Percentiles rank a stretch among this genome's conserved stretches.
phyloP scores from a whole-genome alignment of 2,888 invertebrate species.

The Campoplex capitator region DNA sequence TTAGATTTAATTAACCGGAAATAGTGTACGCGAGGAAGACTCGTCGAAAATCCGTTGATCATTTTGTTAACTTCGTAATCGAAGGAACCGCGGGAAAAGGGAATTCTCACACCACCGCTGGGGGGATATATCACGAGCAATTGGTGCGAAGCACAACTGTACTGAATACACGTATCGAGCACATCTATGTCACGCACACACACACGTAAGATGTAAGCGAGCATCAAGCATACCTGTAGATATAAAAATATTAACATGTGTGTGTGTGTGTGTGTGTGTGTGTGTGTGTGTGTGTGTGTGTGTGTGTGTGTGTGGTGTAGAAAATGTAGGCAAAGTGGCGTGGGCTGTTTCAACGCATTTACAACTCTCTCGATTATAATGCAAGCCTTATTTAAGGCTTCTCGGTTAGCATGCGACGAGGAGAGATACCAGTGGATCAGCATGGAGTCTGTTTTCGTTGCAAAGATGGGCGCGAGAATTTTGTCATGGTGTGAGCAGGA shows the following conservation, averaged over 20 bases:
- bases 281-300: too few relatives aligned
- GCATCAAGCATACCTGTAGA: neutral
- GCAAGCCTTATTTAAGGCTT: constrained; percentile 53
- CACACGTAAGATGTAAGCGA: neutral
- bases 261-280: neutral
- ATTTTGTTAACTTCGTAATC: neutral
- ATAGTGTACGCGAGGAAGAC: neutral
- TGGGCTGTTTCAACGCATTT: constrained; percentile 40
- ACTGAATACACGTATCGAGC: neutral
- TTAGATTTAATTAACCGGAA: neutral
- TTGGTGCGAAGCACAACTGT: constrained; percentile 26
- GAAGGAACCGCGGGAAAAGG: constrained; percentile 10
- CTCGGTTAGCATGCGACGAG: constrained; percentile 46
- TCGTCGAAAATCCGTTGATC: neutral
- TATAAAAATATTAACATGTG: neutral
- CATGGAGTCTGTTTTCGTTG: constrained; percentile 58
- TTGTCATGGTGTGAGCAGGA: constrained; percentile 37
- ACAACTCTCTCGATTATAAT: constrained; percentile 60
- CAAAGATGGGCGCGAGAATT: constrained; percentile 43
- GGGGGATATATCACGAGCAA: constrained; percentile 43
- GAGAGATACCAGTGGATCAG: constrained; percentile 57
- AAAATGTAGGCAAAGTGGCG: constrained; percentile 56
- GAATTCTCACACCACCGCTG: neutral
- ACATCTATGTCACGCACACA: neutral
- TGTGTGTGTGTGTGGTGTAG: constrained; percentile 3